Evolutionary conservation across 2,888 invertebrate species (phyloP), one percentile per base, ranked within the genome.

Genomic region (Argyra leucocephala): DNA sequence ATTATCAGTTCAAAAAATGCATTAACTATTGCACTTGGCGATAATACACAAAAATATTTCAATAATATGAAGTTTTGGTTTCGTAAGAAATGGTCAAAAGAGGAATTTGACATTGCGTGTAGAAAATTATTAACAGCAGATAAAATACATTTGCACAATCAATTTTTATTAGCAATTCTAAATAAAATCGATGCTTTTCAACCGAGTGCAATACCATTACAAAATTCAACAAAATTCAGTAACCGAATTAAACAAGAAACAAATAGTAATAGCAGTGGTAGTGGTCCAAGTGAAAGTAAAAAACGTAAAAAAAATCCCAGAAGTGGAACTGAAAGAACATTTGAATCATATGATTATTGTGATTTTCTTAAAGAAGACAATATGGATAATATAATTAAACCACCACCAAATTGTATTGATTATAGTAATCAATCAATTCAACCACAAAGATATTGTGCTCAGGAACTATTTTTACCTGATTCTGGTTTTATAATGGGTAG

Each of bases 401-500:
- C 76, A n/a, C 71, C 73, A 67, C 26, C 66, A 70, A 70, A 71
- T 3, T 73, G 74, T 0, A 76, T 74, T 1, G 76, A 76, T n/a
- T 69, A 71, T 18, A 69, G 73, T 36, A 70, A 73, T 18, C 76
- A 76, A 68, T 72, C 76, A 65, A 68, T 76, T 62, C 76, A 76
- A 9, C 73, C 73, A 1, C 78, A 84, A 75, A 81, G 86, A 67
- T 87, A 85, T 71, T 86, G 84, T 67, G 84, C 82, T 0, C 83
- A 91, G 76, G 93, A 93, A 77, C 80, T 91, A 66, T 88, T 91
- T 73, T 79, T 95, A 67, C 95, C 95, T 0, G 94, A 94, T 76
- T 85, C 87, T 69, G 88, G 89, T 0, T 86, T 94, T 73, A 87
- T 95, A 6, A 84, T 90, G 68, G 91, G 93, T 0, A 82, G 93